Evolutionary conservation across 2,888 invertebrate species (phyloP), one percentile per base, ranked within the genome.

Genomic region (Plemyria rubiginata): DNA sequence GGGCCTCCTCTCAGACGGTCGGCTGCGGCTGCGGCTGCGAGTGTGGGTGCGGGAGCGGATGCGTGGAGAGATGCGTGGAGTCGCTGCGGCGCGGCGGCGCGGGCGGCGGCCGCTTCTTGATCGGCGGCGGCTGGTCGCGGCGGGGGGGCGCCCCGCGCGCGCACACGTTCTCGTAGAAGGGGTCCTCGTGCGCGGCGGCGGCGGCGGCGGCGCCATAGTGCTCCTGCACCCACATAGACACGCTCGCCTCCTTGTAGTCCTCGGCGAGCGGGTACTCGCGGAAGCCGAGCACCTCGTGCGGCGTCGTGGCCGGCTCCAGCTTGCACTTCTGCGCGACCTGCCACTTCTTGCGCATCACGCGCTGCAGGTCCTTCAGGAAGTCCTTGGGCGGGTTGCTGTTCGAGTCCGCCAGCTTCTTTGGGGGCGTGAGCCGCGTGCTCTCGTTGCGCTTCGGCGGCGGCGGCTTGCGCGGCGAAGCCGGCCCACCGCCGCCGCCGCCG

Each of bases 291-390:
- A 98, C 98, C 82, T 98, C 97, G 79, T 98, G 97, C 0, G 98
- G 98, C 43, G 97, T 97, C 0, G 97, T 97, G n/a, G 96, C 95
- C 12, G 96, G 95, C 82, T 98, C 98, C 28, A 96, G 88, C 85
- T 97, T 97, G 80, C 98, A 97, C 81, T 98, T 98, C 79, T 98
- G 98, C 3, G 98, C 98, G 0, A 98, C 97, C 78, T 97, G 97
- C 97, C 97, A 97, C 79, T 98, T 98, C 80, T 98, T 98, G 70
- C 97, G 94, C 97, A 98, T 98, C 0, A 98, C 98, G 55, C 98
- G 94, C 80, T 98, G 98, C 52, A 98, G 91, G 84, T 98, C 98
- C 80, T 96, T 96, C 49, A 98, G 92, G 79, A 98, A 98, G 62
- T 97, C 97, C 29, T 95, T 95, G 0, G 96, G 96, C 2, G 97